phyloP scores from a whole-genome alignment of 1,140 invertebrate genomes.

The Stenopsyche tienmushanensis region DNA sequence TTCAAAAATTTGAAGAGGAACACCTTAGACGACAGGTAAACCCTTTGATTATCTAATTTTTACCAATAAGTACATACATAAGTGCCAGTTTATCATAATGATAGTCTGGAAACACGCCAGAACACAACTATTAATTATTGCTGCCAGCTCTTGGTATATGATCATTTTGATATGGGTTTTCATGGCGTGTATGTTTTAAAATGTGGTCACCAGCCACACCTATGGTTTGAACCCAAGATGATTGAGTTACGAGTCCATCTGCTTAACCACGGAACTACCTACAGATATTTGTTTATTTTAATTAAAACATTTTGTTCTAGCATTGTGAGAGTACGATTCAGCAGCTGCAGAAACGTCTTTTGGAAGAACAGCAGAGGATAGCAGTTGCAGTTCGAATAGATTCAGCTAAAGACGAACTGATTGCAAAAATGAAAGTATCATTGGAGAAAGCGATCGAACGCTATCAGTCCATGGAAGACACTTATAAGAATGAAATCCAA shows the following conservation, averaged over 20 bases:
- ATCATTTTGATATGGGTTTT: no score
- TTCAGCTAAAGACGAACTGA: conserved; percentile 68
- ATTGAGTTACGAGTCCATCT: no score
- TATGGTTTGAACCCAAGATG: no score
- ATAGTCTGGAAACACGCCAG: no score
- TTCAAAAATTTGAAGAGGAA: conserved; percentile 71
- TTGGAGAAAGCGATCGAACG: conserved; percentile 46
- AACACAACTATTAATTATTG: neutral
- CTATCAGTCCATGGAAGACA: conserved; percentile 4
- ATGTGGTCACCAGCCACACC: no score
- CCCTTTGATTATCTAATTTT: conserved; percentile 28
- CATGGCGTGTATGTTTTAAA: no score
- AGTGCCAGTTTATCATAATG: neutral
- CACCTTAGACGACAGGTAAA: conserved; percentile 68
- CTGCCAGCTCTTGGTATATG: no score
- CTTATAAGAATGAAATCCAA: conserved; percentile 18
- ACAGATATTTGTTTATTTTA: no score
- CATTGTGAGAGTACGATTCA: conserved; percentile 78
- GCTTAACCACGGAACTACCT: no score
- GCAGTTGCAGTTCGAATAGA: conserved; percentile 76
- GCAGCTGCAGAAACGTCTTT: conserved; percentile 66
- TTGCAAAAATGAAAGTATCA: conserved; percentile 63
- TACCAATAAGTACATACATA: neutral
- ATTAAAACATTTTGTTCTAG: conserved; percentile 55
- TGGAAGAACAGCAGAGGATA: conserved; percentile 76